Conservation (phyloP, 2,888 invertebrate genomes). For the Ernsta delagoae region DNA sequence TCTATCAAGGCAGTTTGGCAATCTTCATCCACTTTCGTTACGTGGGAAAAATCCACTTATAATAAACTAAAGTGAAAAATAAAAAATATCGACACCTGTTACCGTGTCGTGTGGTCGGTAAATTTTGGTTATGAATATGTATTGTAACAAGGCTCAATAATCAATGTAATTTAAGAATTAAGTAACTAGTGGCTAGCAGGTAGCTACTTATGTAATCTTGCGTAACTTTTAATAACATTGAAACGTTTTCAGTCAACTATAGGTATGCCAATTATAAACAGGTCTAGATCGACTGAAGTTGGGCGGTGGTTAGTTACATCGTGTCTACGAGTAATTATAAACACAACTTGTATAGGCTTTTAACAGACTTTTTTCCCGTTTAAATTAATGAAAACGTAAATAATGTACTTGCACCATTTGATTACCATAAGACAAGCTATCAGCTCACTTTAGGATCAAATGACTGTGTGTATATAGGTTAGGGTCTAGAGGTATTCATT, state of each 20-base stretch:
- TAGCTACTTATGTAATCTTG: slow-evolving; percentile 1
- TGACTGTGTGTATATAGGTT: no score
- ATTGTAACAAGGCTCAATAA: background rate
- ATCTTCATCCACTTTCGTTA: slow-evolving; percentile 4
- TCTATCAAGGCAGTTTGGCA: slow-evolving; percentile 4
- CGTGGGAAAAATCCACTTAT: slow-evolving; percentile 2
- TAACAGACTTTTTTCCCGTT: no score
- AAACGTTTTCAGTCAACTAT: background rate
- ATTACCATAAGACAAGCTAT: no score
- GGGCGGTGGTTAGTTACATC: background rate
- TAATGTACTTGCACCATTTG: no score
- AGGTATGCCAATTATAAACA: slow-evolving; percentile 3
- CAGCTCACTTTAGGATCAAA: no score
- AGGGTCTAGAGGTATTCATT: no score
- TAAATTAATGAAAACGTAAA: no score
- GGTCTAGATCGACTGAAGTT: background rate
- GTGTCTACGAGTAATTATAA: no score
- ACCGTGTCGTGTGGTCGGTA: background rate
- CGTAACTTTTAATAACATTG: slow-evolving; percentile 14
- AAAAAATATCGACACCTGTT: background rate
- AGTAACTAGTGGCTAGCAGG: background rate
- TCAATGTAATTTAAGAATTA: slow-evolving; percentile 2
- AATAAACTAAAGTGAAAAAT: background rate
- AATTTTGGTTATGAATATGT: background rate
- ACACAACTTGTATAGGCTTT: no score